Conservation (phyloP, 2,113 vertebrate species). For the Sigmodon hispidus region DNA sequence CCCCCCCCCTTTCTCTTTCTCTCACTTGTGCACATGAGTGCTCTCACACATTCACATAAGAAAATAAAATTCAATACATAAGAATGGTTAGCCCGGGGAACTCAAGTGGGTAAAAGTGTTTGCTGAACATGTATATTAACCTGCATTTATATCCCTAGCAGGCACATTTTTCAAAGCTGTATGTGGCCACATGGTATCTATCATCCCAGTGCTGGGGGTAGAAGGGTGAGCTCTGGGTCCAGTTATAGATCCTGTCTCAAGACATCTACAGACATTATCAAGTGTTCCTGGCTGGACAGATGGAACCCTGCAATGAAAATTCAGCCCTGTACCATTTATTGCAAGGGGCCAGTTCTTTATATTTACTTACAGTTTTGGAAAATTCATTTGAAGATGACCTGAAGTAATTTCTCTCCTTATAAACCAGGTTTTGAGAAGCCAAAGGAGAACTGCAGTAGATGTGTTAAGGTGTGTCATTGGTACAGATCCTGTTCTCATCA, state of each 20-base stretch:
- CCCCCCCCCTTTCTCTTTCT: too few species aligned
- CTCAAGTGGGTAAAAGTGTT: background rate
- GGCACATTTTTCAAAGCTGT: background rate
- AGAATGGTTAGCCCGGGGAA: background rate
- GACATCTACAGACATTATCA: background rate
- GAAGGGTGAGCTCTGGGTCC: background rate
- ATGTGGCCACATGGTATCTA: background rate
- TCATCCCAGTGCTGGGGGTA: background rate
- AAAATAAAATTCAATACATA: background rate
- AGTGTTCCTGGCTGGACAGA: background rate
- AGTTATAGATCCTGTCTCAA: background rate
- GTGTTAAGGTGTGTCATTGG: background rate
- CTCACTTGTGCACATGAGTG: background rate
- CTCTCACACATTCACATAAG: background rate
- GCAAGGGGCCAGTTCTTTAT: background rate
- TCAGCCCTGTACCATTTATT: background rate
- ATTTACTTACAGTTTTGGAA: slow-evolving; percentile 24
- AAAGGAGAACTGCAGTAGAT: background rate
- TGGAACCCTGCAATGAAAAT: background rate
- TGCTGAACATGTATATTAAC: background rate
- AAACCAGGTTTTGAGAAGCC: background rate
- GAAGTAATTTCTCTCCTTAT: background rate
- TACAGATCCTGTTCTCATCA: background rate
- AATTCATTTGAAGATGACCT: background rate
- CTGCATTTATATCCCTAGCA: background rate